Conservation (phyloP, 2,797 vertebrate species). For the Pristis pectinata region DNA sequence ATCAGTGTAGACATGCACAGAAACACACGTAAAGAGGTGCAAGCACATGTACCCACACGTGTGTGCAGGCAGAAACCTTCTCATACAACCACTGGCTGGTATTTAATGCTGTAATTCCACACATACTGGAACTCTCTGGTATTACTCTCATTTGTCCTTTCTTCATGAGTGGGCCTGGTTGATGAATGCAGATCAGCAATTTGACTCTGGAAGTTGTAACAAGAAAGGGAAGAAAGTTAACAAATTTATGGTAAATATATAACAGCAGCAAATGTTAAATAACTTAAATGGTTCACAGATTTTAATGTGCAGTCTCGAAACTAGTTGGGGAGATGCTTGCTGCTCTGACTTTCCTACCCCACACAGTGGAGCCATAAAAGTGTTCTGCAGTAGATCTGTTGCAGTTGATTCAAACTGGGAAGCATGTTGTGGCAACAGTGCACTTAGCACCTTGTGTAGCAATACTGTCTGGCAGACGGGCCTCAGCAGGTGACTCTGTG, state of each 20-base stretch:
- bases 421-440: slow-evolving; percentile 32
- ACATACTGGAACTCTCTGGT: neutral
- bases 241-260: neutral
- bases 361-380: neutral
- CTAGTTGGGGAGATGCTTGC: slow-evolving; percentile 15
- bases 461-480: slow-evolving; percentile 23
- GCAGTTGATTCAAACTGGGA: slow-evolving; percentile 13
- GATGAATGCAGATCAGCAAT: neutral
- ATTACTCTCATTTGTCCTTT: neutral
- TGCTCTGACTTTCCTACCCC: neutral
- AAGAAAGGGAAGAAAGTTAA: neutral
- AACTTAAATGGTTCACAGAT: neutral
- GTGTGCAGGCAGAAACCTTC: neutral
- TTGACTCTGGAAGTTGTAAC: neutral
- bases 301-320: slow-evolving; percentile 13
- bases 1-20: neutral
- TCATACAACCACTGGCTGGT: neutral
- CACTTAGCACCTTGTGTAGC: slow-evolving; percentile 23
- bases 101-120: neutral
- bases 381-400: slow-evolving; percentile 19
- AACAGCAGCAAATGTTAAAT: neutral
- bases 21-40: neutral
- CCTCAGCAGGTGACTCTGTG: slow-evolving; percentile 17
- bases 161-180: neutral
- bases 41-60: neutral